phyloP scores from a whole-genome alignment of 2,888 invertebrate genomes.

The Xestia c-nigrum region DNA sequence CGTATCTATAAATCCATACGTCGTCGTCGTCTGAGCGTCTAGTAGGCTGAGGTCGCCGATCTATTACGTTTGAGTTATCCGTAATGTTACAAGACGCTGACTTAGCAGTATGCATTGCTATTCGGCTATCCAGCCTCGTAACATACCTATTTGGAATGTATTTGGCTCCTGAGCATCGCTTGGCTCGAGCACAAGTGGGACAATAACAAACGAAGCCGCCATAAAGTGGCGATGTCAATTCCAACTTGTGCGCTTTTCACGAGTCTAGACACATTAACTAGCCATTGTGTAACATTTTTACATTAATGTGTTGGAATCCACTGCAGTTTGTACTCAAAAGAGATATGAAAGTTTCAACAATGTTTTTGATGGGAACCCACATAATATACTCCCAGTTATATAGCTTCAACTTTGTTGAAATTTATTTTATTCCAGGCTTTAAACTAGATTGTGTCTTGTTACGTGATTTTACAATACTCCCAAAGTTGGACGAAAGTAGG shows the following conservation, averaged over 20 bases:
- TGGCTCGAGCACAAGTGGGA: conserved; percentile 84
- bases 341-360: conserved; percentile 37
- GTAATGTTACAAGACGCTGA: conserved; percentile 57
- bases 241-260: conserved; percentile 74
- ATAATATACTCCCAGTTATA: conserved; percentile 16
- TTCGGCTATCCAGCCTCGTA: conserved; percentile 53
- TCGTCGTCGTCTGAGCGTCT: conserved; percentile 27
- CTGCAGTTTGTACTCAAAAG: conserved; percentile 37
- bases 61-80: conserved; percentile 58
- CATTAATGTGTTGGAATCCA: conserved; percentile 53
- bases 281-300: conserved; percentile 62
- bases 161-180: conserved; percentile 69
- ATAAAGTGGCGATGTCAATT: conserved; percentile 80
- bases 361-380: conserved; percentile 27
- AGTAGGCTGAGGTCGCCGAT: conserved; percentile 35
- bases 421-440: conserved; percentile 14
- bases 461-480: conserved; percentile 13
- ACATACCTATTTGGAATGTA: conserved; percentile 64
- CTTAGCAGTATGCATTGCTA: conserved; percentile 56
- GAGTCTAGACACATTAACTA: conserved; percentile 79
- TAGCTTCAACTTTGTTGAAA: conserved; percentile 5
- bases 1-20: conserved; percentile 26
- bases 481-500: conserved; percentile 18
- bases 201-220: conserved; percentile 79
- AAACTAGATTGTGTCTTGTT: conserved; percentile 36